Conservation (phyloP, 2,888 invertebrate species). For the Muschampia plurimacula region DNA sequence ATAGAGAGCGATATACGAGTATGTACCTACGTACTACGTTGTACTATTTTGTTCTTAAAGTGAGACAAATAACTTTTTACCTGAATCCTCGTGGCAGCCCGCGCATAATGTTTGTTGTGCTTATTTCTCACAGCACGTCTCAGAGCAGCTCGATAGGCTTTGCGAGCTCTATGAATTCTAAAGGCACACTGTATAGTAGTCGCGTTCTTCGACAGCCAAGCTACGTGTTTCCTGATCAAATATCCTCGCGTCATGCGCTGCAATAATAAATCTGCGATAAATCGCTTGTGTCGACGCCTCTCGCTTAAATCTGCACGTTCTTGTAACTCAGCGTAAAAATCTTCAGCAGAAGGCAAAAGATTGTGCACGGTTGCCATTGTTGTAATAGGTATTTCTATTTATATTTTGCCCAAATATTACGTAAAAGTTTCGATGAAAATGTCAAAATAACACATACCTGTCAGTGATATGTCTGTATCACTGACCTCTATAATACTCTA, state of each 20-base stretch:
- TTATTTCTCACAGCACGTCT: slow-evolving; percentile 67
- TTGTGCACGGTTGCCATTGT: slow-evolving; percentile 68
- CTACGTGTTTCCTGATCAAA: slow-evolving; percentile 69
- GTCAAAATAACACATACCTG: neutral
- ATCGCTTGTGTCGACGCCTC: slow-evolving; percentile 57
- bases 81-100: slow-evolving; percentile 70
- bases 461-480: neutral
- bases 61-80: slow-evolving; percentile 49
- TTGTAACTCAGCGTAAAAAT: slow-evolving; percentile 67
- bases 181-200: slow-evolving; percentile 73
- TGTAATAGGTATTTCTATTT: slow-evolving; percentile 1
- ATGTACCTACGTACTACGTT: neutral
- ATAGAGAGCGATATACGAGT: too few species aligned
- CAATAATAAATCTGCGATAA: slow-evolving; percentile 64
- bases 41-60: neutral
- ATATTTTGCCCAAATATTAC: neutral
- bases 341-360: slow-evolving; percentile 57
- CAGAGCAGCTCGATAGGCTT: slow-evolving; percentile 63
- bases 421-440: neutral
- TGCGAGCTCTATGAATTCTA: slow-evolving; percentile 65
- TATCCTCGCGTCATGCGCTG: slow-evolving; percentile 69
- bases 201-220: slow-evolving; percentile 70
- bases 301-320: slow-evolving; percentile 62
- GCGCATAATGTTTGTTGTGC: slow-evolving; percentile 66
- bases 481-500: too few species aligned